Conservation (phyloP, 2,888 invertebrate genomes). For the Homarus gammarus region DNA sequence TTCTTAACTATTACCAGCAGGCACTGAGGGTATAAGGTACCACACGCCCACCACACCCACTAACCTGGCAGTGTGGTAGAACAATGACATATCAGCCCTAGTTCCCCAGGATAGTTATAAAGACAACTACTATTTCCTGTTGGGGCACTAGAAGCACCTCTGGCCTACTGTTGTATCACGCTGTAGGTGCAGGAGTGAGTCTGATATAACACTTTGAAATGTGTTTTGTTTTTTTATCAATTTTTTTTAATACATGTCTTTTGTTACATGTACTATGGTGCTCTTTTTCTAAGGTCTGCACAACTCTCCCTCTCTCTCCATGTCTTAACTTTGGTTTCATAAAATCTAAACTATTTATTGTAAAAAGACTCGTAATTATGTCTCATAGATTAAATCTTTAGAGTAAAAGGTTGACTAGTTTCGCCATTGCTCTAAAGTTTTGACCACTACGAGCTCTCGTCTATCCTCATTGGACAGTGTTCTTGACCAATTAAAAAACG, state of each 20-base stretch:
- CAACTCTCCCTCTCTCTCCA: neutral
- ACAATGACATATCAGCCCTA: too few species aligned
- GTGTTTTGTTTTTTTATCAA: neutral
- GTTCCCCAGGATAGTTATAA: too few species aligned
- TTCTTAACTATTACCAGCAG: neutral
- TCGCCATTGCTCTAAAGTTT: conserved; percentile 16
- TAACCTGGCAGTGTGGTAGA: too few species aligned
- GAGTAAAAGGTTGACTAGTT: neutral
- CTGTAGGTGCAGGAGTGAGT: too few species aligned
- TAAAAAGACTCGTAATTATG: too few species aligned
- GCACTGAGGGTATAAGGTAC: too few species aligned
- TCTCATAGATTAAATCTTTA: neutral
- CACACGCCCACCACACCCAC: too few species aligned
- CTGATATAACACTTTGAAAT: too few species aligned
- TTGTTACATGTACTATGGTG: conserved; percentile 53
- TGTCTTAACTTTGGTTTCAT: too few species aligned
- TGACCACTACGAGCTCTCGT: neutral
- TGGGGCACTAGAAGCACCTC: too few species aligned
- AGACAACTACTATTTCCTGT: too few species aligned
- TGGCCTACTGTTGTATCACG: too few species aligned
- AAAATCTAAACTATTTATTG: neutral
- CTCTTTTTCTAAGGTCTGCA: conserved; percentile 39
- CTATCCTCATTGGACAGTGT: neutral
- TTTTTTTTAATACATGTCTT: conserved; percentile 18
- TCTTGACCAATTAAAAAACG: neutral